Base-by-base conservation (phyloP, 2,888 invertebrate species). In the Lucinisca nassula region DNA sequence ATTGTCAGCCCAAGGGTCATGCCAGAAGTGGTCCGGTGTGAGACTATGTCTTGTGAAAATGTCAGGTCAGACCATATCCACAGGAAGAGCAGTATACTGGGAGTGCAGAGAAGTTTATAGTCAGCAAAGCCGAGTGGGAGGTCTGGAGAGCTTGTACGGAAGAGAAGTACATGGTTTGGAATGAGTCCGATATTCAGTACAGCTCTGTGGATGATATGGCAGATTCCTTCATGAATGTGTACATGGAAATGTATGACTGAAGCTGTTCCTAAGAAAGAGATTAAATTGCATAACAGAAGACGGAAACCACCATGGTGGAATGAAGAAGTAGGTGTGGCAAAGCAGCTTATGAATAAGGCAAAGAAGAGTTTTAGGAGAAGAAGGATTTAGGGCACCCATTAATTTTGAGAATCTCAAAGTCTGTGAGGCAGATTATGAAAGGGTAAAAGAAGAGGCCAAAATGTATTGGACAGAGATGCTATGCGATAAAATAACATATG, bases 301-400 rank as follows among this genome's bases (percentile, higher is more conserved):
- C 10, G 35, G 37, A 77, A 79, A 67, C 32, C 79, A 61, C 70
- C 70, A 67, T 79, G 79, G 79, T 79, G 79, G 79, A 70, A 35
- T 38, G 61, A 79, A 4, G 17, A 8, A 10, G 67, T 79, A 6
- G 40, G 21, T 6, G 32, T 30, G 17, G 67, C 40, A 6, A 79
- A 67, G 37, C 2, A 27, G 8, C 8, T 67, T 38, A n/a, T 61
- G 2, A 79, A 79, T 38, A 61, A 67, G 30, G 67, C 70, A 37
- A 79, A 79, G 24, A 79, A 79, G 32, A 27, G 40, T 2, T 79
- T 79, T 30, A 79, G 45, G 30, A 1, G 79, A 1, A 12, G 40
- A 67, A 70, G 79, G 17, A 79, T n/a, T n/a, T n/a, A n/a, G n/a
- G n/a, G n/a, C 79, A 27, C 79, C 79, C 6, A 14, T 3, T 10